These are phyloP conservation scores for Xiphias gladius DNA, from an alignment of 2,113 vertebrate genomes.

Conservation along the genomic window DNA sequence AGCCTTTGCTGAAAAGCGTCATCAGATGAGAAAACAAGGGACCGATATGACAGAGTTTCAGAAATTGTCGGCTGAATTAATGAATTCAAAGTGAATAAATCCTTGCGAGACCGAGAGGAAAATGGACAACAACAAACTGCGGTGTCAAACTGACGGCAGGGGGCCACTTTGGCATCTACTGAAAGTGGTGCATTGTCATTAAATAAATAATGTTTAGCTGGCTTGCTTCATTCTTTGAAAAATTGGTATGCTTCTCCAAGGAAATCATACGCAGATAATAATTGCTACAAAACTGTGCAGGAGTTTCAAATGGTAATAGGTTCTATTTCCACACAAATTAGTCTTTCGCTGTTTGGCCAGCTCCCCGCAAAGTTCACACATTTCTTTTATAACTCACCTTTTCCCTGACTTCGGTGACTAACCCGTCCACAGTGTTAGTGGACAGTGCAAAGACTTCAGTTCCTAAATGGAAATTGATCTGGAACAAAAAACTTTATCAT, in stretches of 20 bases:
- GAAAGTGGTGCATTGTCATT: slow-evolving; percentile 46
- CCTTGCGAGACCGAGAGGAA: background rate
- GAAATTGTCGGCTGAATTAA: slow-evolving; percentile 16
- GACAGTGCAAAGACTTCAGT: background rate
- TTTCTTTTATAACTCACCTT: background rate
- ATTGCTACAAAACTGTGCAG: slow-evolving; percentile 11
- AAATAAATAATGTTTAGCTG: slow-evolving; percentile 52
- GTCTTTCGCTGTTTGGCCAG: background rate
- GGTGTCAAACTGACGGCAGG: slow-evolving; percentile 13
- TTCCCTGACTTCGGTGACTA: background rate
- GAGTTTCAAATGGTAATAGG: slow-evolving; percentile 5
- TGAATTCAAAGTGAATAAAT: slow-evolving; percentile 26
- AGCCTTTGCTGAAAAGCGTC: slow-evolving; percentile 7
- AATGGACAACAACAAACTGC: slow-evolving; percentile 17
- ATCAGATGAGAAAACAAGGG: slow-evolving; percentile 28
- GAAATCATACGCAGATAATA: slow-evolving; percentile 45
- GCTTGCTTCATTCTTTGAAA: slow-evolving; percentile 40
- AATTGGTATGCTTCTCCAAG: slow-evolving; percentile 34
- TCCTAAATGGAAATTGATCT: background rate
- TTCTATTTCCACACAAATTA: slow-evolving; percentile 34
- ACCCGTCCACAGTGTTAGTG: background rate
- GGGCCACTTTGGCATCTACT: slow-evolving; percentile 19
- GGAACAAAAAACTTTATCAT: no score
- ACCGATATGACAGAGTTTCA: slow-evolving; percentile 15
- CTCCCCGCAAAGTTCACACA: background rate